Percentiles rank a stretch among this genome's conserved stretches.
Conservation (phyloP, 30 jellyfish, hydroid and myxozoan species). For the Mastigias papua region DNA sequence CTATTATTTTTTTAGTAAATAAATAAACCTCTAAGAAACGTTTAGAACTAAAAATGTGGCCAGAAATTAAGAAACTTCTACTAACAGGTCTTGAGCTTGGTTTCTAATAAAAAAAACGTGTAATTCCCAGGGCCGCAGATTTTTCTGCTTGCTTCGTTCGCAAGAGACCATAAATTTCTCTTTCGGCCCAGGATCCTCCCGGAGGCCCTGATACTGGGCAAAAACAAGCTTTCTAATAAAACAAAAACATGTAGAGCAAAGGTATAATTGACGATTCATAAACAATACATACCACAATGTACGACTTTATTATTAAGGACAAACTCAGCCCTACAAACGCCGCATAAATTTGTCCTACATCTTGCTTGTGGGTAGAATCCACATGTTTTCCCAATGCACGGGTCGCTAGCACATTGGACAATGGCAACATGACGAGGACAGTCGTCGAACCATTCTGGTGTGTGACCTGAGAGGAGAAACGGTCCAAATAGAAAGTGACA, state of each 20-base stretch:
- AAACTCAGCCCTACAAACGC: constrained; percentile 67
- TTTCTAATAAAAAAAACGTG: no score
- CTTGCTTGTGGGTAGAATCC: constrained; percentile 42
- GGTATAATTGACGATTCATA: not conserved
- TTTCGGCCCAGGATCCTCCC: no score
- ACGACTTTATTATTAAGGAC: constrained; percentile 19
- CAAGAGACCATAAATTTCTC: no score
- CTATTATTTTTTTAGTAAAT: no score
- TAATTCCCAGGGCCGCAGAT: no score
- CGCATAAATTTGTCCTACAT: constrained; percentile 65
- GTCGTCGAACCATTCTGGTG: constrained; percentile 58
- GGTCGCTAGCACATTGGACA: constrained; percentile 47
- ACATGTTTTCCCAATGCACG: constrained; percentile 50
- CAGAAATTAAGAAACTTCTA: no score
- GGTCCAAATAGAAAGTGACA: not conserved
- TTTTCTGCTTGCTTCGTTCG: no score
- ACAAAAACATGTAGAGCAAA: not conserved
- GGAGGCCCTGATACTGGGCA: no score
- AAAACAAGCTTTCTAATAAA: not conserved
- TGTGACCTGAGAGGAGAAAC: constrained; percentile 2
- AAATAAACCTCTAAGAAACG: no score
- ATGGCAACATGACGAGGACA: constrained; percentile 50
- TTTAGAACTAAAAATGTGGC: no score
- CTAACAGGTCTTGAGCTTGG: no score
- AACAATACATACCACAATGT: constrained; percentile 46